phyloP scores from a whole-genome alignment of 2,797 vertebrate species.

The Hydrolagus colliei region DNA sequence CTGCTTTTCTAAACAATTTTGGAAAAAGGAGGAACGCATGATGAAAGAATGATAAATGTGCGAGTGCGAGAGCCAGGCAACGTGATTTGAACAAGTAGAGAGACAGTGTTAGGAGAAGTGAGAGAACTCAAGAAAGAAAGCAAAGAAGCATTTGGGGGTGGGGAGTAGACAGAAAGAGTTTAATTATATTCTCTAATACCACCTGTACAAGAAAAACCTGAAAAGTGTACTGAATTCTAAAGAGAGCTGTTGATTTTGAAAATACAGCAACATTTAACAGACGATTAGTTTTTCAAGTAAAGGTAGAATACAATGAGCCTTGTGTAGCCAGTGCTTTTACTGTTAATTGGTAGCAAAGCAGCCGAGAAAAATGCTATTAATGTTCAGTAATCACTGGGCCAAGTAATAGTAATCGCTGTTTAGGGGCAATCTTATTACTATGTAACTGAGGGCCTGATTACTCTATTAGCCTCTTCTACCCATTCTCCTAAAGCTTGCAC shows the following conservation, averaged over 20 bases:
- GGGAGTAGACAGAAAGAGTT: too few relatives aligned
- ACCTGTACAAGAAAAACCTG: constrained; percentile 10
- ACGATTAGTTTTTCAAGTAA: constrained; percentile 28
- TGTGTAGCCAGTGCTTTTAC: constrained; percentile 38
- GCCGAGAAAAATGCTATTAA: constrained; percentile 51
- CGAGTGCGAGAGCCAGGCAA: neutral
- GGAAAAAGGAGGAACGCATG: constrained; percentile 1
- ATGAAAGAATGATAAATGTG: neutral
- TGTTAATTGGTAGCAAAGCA: constrained; percentile 48
- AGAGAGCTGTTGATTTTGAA: constrained; percentile 28
- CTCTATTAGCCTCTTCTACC: constrained; percentile 70
- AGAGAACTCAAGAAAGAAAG: too few relatives aligned
- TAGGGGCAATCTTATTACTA: constrained; percentile 64
- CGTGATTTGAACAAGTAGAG: neutral
- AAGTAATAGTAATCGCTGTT: constrained; percentile 66
- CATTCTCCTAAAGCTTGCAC: constrained; percentile 63
- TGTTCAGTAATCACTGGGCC: constrained; percentile 56
- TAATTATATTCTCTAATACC: neutral
- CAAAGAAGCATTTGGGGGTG: too few relatives aligned
- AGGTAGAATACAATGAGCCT: constrained; percentile 27
- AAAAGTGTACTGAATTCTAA: neutral
- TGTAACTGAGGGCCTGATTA: constrained; percentile 69
- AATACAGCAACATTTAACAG: constrained; percentile 24
- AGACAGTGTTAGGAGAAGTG: too few relatives aligned
- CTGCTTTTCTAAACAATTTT: neutral